These are phyloP conservation scores for Priapulus caudatus DNA, from an alignment of 2,888 invertebrate genomes.

Conservation along the genomic window DNA sequence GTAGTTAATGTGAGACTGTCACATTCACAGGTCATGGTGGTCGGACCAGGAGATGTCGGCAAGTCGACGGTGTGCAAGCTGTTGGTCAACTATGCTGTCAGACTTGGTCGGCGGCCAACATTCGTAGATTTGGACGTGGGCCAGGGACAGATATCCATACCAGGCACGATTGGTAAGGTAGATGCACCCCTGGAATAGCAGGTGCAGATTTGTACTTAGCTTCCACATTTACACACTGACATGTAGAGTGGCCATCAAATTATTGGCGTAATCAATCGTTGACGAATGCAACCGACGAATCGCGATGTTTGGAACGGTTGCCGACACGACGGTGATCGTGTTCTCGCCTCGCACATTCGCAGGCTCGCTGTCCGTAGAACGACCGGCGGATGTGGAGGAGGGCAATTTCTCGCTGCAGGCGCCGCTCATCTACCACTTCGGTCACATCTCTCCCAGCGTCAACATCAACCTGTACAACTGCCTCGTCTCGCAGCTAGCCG, in stretches of 20 bases:
- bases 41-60: constrained; percentile 90
- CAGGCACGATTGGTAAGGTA: constrained; percentile 66
- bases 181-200: neutral
- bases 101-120: constrained; percentile 66
- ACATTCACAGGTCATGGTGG: constrained; percentile 66
- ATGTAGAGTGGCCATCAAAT: too few species aligned
- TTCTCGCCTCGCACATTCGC: constrained; percentile 15
- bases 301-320: too few species aligned
- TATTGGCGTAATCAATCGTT: too few species aligned
- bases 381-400: constrained; percentile 85
- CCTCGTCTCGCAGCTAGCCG: constrained; percentile 68
- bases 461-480: constrained; percentile 74
- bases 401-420: constrained; percentile 79
- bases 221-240: neutral
- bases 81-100: constrained; percentile 84
- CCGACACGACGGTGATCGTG: too few species aligned
- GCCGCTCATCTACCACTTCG: constrained; percentile 84
- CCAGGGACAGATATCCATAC: constrained; percentile 79
- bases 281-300: too few species aligned
- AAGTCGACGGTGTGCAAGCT: constrained; percentile 81
- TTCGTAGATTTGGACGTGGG: constrained; percentile 92
- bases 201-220: neutral
- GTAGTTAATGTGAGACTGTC: too few species aligned
- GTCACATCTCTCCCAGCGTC: constrained; percentile 59
- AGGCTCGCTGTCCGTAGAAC: constrained; percentile 75